Evolutionary conservation across 2,888 invertebrate species (phyloP).

Genomic region (Phoenoteleia sp.): DNA sequence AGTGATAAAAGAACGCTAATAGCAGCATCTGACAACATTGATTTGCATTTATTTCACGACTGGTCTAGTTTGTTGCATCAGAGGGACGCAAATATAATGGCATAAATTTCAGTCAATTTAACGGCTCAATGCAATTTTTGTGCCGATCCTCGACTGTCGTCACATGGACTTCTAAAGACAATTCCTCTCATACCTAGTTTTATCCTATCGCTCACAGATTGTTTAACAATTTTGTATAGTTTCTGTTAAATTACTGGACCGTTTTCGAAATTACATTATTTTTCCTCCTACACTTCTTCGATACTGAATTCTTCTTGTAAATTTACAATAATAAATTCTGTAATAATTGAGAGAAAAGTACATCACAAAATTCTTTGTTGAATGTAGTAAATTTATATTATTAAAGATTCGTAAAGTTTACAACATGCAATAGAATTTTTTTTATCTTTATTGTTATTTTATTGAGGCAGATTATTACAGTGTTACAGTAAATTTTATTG

Average conservation of each 20-base stretch:
- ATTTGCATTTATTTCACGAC: conserved; percentile 2
- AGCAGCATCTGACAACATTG: conserved; percentile 3
- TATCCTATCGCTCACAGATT: background rate
- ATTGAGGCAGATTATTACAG: no score
- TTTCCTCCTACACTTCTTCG: background rate
- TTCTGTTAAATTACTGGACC: background rate
- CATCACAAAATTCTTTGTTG: background rate
- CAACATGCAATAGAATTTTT: no score
- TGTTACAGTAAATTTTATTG: no score
- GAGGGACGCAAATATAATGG: conserved; percentile 9
- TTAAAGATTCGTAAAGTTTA: no score
- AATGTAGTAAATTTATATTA: no score
- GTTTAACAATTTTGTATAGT: background rate
- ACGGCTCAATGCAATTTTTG: background rate
- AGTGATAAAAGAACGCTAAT: background rate
- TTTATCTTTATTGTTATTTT: no score
- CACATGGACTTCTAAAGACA: conserved; percentile 23
- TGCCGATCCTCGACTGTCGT: conserved; percentile 29
- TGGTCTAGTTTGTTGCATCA: background rate
- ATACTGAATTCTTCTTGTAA: no score
- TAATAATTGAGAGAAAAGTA: background rate
- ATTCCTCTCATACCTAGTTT: background rate
- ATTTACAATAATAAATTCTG: no score
- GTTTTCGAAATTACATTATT: background rate
- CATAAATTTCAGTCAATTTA: conserved; percentile 28